A percentile compares a stretch with the other conserved stretches of the same genome.
Conservation (phyloP, 2,113 vertebrate species). For the Ctenodactylus gundi region DNA sequence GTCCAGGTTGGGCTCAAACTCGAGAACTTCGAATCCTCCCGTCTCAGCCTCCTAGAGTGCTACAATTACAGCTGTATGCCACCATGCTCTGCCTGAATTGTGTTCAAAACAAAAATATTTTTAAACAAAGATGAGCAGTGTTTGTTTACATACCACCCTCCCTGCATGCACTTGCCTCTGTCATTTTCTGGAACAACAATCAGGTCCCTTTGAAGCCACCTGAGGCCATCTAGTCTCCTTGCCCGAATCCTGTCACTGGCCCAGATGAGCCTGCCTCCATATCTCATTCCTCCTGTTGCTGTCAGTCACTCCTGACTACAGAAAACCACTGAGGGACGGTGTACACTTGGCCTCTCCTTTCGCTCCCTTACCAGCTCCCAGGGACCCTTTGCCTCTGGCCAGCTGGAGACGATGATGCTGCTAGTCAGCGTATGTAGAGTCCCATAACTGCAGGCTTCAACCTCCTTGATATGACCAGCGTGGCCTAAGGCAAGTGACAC, state of each 20-base stretch:
- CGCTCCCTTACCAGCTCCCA: background rate
- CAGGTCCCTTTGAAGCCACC: background rate
- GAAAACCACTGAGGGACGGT: background rate
- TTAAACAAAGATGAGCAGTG: background rate
- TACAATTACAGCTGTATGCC: background rate
- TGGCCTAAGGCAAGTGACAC: background rate
- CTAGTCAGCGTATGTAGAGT: background rate
- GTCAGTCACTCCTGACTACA: background rate
- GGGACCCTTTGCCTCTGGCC: background rate
- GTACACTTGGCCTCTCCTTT: background rate
- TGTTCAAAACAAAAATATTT: background rate
- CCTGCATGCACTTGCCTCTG: background rate
- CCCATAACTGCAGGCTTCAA: background rate
- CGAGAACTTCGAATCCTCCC: background rate
- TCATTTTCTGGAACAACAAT: background rate
- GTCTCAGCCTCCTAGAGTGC: background rate
- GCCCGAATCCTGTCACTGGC: background rate
- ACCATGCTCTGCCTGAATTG: background rate
- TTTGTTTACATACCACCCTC: background rate
- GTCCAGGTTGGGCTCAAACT: background rate
- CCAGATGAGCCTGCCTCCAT: background rate
- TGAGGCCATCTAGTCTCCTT: background rate
- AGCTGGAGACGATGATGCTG: background rate
- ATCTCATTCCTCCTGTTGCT: background rate
- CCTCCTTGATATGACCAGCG: background rate